Conservation (phyloP, 2,888 invertebrate species). For the Mylabris sibirica region DNA sequence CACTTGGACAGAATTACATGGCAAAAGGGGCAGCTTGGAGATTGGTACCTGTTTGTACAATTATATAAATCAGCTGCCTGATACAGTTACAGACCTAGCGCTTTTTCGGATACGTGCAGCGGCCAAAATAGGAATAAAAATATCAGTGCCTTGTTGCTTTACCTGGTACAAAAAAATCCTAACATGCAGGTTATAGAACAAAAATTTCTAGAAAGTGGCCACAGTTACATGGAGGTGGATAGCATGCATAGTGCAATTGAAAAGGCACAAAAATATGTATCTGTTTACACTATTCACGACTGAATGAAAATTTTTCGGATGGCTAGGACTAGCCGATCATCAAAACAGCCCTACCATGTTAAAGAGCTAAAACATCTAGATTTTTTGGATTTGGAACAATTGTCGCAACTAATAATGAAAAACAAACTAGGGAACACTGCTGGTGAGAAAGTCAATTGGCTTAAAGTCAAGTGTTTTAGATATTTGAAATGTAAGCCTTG, state of each 20-base stretch:
- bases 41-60: slow-evolving; percentile 22
- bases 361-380: slow-evolving; percentile 30
- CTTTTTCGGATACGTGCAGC: slow-evolving; percentile 17
- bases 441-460: slow-evolving; percentile 34
- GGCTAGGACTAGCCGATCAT: slow-evolving; percentile 29
- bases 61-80: slow-evolving; percentile 13
- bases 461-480: slow-evolving; percentile 34
- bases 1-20: slow-evolving; percentile 1
- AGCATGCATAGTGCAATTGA: slow-evolving; percentile 36
- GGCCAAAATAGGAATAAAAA: slow-evolving; percentile 35
- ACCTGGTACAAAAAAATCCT: slow-evolving; percentile 26
- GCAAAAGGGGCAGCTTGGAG: slow-evolving; percentile 28
- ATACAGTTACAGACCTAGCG: slow-evolving; percentile 16
- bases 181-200: slow-evolving; percentile 28
- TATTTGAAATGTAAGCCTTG: slow-evolving; percentile 32
- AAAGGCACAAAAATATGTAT: slow-evolving; percentile 33
- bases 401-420: slow-evolving; percentile 29
- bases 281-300: slow-evolving; percentile 34
- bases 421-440: slow-evolving; percentile 26
- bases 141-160: slow-evolving; percentile 29
- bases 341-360: slow-evolving; percentile 26
- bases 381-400: slow-evolving; percentile 28
- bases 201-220: slow-evolving; percentile 34
- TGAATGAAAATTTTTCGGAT: slow-evolving; percentile 34
- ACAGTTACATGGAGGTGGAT: slow-evolving; percentile 36